Conservation (phyloP, 2,113 vertebrate species). For the Spea bombifrons region DNA sequence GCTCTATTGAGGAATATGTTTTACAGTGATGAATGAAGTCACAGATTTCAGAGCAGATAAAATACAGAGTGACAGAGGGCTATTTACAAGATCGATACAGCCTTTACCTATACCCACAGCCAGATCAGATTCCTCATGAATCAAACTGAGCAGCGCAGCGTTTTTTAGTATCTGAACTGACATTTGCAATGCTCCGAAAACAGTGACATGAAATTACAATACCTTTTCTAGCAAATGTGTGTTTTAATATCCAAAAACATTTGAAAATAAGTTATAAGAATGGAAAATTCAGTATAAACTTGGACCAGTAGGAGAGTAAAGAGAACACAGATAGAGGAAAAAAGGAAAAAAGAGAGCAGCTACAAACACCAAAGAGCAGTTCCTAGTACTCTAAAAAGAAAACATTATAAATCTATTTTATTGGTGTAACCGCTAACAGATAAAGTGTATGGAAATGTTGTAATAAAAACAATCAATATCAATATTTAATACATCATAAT, state of each 20-base stretch:
- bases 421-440: too few species aligned
- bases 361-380: too few species aligned
- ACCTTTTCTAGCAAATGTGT: neutral
- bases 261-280: neutral
- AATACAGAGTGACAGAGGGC: constrained; percentile 31
- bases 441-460: too few species aligned
- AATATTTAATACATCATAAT: too few species aligned
- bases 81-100: constrained; percentile 42
- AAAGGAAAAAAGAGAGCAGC: too few species aligned
- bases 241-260: neutral
- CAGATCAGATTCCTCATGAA: constrained; percentile 40
- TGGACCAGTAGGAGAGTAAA: too few species aligned
- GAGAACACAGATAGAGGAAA: too few species aligned
- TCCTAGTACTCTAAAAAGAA: too few species aligned
- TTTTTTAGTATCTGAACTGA: constrained; percentile 9
- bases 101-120: constrained; percentile 41
- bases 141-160: constrained; percentile 26
- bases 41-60: constrained; percentile 40
- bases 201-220: neutral
- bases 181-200: constrained; percentile 13
- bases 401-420: too few species aligned
- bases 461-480: too few species aligned
- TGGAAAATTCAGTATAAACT: too few species aligned
- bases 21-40: constrained; percentile 48
- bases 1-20: constrained; percentile 42